A percentile compares a stretch with the other conserved stretches of the same genome.
phyloP scores from a whole-genome alignment of 2,797 vertebrate genomes.

The Pseudocheirus occidentalis region DNA sequence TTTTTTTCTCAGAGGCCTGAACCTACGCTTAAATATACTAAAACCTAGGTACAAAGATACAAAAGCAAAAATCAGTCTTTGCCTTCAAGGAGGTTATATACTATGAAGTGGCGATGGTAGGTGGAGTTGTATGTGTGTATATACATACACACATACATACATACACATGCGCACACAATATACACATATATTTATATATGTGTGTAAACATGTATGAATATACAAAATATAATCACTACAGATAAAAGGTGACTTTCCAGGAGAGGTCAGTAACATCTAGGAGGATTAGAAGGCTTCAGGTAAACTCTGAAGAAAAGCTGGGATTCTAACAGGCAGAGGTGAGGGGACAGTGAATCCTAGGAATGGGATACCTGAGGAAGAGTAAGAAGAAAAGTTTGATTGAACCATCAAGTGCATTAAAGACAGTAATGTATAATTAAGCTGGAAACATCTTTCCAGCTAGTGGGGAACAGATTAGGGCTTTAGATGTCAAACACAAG shows the following conservation, averaged over 20 bases:
- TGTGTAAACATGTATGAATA: too few species aligned
- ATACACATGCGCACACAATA: fast-evolving
- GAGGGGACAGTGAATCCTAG: not conserved
- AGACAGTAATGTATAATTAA: not conserved
- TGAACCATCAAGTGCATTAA: not conserved
- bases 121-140: too few species aligned
- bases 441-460: not conserved
- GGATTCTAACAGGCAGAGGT: not conserved
- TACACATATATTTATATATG: too few species aligned
- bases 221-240: not conserved
- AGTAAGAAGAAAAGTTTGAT: not conserved
- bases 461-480: not conserved
- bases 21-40: not conserved
- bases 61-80: not conserved
- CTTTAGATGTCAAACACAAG: not conserved
- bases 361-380: not conserved
- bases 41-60: not conserved
- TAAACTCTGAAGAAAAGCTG: not conserved
- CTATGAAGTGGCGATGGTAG: not conserved
- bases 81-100: not conserved
- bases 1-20: not conserved
- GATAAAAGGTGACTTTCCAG: not conserved
- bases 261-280: not conserved
- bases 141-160: too few species aligned
- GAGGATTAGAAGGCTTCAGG: not conserved